These are phyloP conservation scores for Ellobium chinense DNA, from an alignment of 2,888 invertebrate species.

Conservation along the genomic window DNA sequence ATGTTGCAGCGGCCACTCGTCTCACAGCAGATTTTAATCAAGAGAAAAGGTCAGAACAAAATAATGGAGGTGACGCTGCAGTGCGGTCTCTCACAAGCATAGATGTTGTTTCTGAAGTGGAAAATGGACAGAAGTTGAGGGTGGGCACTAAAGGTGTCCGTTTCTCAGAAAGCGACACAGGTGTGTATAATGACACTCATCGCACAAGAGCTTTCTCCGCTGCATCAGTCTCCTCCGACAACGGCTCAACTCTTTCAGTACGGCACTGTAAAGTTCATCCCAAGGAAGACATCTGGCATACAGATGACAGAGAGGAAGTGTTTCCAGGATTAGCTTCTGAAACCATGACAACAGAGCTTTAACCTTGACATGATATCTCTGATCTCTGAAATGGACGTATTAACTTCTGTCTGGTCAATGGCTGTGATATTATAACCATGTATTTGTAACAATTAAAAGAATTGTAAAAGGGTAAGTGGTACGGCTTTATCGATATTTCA, in stretches of 20 bases:
- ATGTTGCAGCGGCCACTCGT: too few relatives aligned
- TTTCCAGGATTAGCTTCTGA: background rate
- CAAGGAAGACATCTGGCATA: slow-evolving; percentile 27
- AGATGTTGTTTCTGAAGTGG: background rate
- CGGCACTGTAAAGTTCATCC: slow-evolving; percentile 36
- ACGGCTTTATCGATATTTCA: too few relatives aligned
- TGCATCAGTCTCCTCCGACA: background rate
- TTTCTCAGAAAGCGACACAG: slow-evolving; percentile 22
- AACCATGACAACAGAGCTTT: background rate
- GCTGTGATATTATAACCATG: too few relatives aligned
- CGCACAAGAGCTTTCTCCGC: background rate
- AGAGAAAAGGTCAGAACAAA: background rate
- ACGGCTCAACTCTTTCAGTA: slow-evolving; percentile 27
- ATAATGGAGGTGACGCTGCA: background rate
- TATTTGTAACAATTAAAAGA: too few relatives aligned
- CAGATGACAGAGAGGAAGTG: background rate
- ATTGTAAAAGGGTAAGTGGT: too few relatives aligned
- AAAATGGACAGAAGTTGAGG: too few relatives aligned
- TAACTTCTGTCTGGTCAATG: too few relatives aligned
- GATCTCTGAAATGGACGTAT: too few relatives aligned
- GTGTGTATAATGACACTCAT: background rate
- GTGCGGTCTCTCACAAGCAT: background rate
- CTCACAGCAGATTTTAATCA: too few relatives aligned
- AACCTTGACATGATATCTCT: too few relatives aligned
- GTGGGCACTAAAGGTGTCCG: background rate